phyloP scores from a whole-genome alignment of 2,888 invertebrate species.

The Protophormia terraenovae region DNA sequence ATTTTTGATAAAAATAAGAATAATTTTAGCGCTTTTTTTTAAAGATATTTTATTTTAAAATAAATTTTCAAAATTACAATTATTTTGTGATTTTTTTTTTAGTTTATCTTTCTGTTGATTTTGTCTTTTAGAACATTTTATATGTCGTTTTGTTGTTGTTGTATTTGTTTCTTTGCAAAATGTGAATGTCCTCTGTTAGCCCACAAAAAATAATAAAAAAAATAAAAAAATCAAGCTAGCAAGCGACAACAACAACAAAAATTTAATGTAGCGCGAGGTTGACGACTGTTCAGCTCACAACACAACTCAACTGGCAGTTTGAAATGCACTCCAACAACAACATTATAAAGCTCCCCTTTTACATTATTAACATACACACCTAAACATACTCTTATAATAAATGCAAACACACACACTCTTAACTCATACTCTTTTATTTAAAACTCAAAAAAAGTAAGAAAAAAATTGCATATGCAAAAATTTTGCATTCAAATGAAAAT shows the following conservation, averaged over 20 bases:
- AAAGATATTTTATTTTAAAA: not conserved
- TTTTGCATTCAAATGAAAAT: conserved; percentile 51
- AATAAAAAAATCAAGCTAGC: conserved; percentile 60
- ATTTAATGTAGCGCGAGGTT: conserved; percentile 78
- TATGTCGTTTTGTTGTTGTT: conserved; percentile 15
- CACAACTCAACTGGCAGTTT: conserved; percentile 58
- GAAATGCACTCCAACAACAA: conserved; percentile 19
- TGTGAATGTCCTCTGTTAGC: conserved; percentile 81
- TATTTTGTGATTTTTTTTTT: not conserved
- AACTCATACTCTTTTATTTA: not conserved
- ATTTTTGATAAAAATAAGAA: not conserved
- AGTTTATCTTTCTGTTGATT: not conserved
- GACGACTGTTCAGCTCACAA: conserved; percentile 67
- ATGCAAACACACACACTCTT: not conserved
- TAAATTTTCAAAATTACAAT: not conserved
- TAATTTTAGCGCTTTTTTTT: not conserved
- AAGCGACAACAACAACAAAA: conserved; percentile 8
- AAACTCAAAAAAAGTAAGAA: too few species aligned
- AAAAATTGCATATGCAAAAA: conserved; percentile 67
- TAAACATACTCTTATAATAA: not conserved
- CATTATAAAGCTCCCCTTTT: conserved; percentile 44
- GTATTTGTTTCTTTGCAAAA: conserved; percentile 69
- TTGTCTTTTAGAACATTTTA: conserved; percentile 3
- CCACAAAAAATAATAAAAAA: conserved; percentile 73
- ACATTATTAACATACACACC: conserved; percentile 19